Evolutionary conservation across 2,113 vertebrate genomes (phyloP), one percentile per base, ranked within the genome.

Genomic region (Chionodraco myersi): DNA sequence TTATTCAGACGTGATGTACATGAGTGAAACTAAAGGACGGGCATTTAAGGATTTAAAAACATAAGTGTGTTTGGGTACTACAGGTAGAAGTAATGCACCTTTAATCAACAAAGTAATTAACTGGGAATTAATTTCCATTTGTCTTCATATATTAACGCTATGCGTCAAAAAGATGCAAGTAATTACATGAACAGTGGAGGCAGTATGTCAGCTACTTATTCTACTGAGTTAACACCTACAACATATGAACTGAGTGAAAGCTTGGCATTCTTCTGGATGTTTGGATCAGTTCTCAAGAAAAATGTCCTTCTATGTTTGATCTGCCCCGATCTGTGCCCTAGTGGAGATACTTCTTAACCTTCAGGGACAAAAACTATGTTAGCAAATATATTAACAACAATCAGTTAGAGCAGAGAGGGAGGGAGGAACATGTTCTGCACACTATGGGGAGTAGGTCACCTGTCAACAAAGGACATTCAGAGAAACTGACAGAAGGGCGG

Each of bases 1-100:
- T 65, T 79, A 72, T 61, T 66, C 54, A 61, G 51, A 85, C 2
- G n/a, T 66, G 66, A 72, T 30, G 15, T 10, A 70, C 51, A 23
- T 66, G 41, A n/a, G 67, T 72, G 47, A 69, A 44, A 57, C 18
- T 12, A 11, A 2, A 36, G 16, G 3, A 63, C 12, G 53, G 58
- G 56, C 26, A 48, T 72, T 65, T 48, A 62, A 79, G 65, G 45
- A 68, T 15, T 14, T 16, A 30, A 65, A 18, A 34, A 47, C 9
- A 73, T 48, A 15, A 6, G 48, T 34, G 9, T 11, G 62, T n/a
- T 6, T 8, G 2, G 1, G 5, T 36, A 6, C 34, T n/a, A 30
- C 41, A 57, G 41, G n/a, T 36, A 34, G 36, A 41, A 41, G 36
- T 41, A 52, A 52, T 16, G 15, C 15, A 52, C 21, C 30, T 56